phyloP scores from a whole-genome alignment of 23 tunicate species.

The Pegea sp. region DNA sequence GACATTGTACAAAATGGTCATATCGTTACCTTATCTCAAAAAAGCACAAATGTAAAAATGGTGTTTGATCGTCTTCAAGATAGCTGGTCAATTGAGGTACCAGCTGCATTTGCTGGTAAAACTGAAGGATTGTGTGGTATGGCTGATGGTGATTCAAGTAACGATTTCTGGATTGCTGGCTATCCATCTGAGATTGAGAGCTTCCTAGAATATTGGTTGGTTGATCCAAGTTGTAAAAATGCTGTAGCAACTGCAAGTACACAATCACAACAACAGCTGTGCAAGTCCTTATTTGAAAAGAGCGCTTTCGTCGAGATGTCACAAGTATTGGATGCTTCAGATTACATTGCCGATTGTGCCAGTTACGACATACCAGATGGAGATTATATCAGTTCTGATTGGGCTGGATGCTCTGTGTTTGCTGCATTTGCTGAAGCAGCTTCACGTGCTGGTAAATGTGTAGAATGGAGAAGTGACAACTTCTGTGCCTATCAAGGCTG shows the following conservation, averaged over 20 bases:
- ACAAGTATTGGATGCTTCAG: slow-evolving; percentile 25
- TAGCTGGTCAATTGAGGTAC: slow-evolving; percentile 61
- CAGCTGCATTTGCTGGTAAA: slow-evolving; percentile 59
- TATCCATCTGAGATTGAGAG: slow-evolving; percentile 28
- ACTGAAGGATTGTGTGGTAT: slow-evolving; percentile 97
- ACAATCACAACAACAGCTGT: neutral
- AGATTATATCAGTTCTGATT: slow-evolving; percentile 14
- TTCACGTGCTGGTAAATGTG: slow-evolving; percentile 35
- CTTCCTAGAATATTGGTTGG: slow-evolving; percentile 82
- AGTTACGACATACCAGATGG: slow-evolving; percentile 4
- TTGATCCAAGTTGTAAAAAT: neutral
- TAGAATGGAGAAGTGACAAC: slow-evolving; percentile 51
- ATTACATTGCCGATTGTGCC: slow-evolving; percentile 54
- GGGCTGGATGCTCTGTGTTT: slow-evolving; percentile 90
- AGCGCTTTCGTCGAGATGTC: too few relatives aligned
- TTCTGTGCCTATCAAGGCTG: slow-evolving; percentile 73
- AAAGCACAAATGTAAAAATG: slow-evolving; percentile 38
- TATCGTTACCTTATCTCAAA: slow-evolving; percentile 13
- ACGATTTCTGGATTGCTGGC: slow-evolving; percentile 83
- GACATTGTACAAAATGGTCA: slow-evolving; percentile 9
- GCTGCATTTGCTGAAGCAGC: slow-evolving; percentile 68
- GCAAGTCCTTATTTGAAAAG: too few relatives aligned
- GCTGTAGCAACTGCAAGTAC: neutral
- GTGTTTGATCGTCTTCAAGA: slow-evolving; percentile 51
- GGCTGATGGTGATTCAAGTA: slow-evolving; percentile 73